Evolutionary conservation across 2,113 vertebrate species (phyloP).

Genomic region (Platichthys flesus): DNA sequence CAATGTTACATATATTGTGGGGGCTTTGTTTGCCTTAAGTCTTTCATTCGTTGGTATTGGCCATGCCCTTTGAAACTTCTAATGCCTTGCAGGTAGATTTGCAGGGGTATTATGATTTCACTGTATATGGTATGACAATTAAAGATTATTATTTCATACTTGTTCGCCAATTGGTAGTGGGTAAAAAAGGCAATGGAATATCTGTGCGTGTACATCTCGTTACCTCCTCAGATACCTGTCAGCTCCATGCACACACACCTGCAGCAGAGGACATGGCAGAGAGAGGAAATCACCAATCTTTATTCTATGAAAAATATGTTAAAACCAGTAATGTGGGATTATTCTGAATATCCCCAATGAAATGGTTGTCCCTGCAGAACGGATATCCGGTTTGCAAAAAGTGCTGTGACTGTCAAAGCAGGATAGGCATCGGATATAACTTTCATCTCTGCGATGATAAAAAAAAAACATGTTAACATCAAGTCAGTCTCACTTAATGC

Average conservation of each 20-base stretch:
- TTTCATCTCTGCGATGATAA: not conserved
- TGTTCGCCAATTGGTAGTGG: not conserved
- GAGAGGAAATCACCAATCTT: not conserved
- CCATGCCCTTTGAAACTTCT: not conserved
- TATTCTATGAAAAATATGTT: not conserved
- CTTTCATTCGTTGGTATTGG: slow-evolving; percentile 6
- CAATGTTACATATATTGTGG: slow-evolving; percentile 42
- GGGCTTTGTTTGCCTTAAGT: slow-evolving; percentile 42
- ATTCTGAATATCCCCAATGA: not conserved
- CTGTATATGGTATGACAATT: not conserved
- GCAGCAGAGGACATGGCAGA: not conserved
- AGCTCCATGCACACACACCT: not conserved
- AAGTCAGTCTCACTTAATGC: not conserved
- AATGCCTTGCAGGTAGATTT: not conserved
- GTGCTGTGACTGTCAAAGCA: not conserved
- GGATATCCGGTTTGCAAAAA: too few species aligned
- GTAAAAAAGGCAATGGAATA: not conserved
- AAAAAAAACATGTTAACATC: not conserved
- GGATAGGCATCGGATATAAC: not conserved
- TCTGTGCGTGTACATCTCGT: not conserved
- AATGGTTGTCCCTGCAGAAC: not conserved
- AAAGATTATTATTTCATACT: not conserved
- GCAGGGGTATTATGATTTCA: not conserved
- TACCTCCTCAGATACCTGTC: not conserved
- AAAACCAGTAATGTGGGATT: not conserved